Conservation (phyloP, 2,797 vertebrate species). For the Pipistrellus pipistrellus region DNA sequence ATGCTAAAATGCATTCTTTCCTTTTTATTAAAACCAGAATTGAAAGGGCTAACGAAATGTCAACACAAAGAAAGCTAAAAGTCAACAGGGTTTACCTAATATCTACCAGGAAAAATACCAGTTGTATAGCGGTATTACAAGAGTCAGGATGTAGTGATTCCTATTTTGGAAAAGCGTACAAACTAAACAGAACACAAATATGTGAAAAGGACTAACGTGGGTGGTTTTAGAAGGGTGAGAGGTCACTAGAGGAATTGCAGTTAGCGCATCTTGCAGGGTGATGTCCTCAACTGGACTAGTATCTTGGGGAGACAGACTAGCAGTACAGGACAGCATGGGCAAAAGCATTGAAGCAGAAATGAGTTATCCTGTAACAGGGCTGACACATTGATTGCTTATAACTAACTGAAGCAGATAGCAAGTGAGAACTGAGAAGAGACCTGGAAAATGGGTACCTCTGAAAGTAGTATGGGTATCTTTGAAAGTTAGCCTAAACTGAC, state of each 20-base stretch:
- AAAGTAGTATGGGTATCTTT: background rate
- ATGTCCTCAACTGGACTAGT: background rate
- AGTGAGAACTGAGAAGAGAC: background rate
- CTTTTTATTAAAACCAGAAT: background rate
- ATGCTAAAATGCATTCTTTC: background rate
- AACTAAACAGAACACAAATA: background rate
- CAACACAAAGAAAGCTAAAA: background rate
- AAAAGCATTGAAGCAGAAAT: background rate
- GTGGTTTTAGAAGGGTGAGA: background rate
- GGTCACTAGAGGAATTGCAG: background rate
- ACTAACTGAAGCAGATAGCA: background rate
- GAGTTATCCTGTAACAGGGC: background rate
- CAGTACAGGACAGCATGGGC: background rate
- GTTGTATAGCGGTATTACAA: background rate
- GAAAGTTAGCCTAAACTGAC: background rate
- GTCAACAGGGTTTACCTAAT: background rate
- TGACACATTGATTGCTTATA: background rate
- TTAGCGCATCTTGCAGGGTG: background rate
- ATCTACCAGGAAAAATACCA: background rate
- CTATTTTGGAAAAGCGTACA: background rate
- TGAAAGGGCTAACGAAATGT: background rate
- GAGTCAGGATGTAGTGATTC: background rate
- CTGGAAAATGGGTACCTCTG: background rate
- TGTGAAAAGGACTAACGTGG: background rate
- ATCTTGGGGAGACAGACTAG: background rate